Base-by-base conservation (phyloP, 2,113 vertebrate genomes). In the Chascanopsetta lugubris region DNA sequence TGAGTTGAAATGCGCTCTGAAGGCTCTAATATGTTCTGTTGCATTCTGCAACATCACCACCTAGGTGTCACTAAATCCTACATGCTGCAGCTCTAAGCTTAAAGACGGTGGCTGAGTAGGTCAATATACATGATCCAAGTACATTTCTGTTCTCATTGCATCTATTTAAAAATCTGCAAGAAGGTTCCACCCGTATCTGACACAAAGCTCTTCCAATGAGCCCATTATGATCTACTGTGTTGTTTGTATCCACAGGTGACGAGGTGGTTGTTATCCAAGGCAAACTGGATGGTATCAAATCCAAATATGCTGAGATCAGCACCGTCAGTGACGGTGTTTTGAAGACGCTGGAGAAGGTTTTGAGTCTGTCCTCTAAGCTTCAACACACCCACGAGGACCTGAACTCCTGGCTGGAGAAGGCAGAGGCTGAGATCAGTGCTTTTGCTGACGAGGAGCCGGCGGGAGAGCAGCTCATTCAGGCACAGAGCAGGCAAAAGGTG, bases 201-300 rank as follows among this genome's bases (percentile, higher is more conserved):
- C 21, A 1, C 30, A 42, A 56, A 29, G 18, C 18, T 18, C n/a
- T 15, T 9, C 4, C 1, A 29, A 54, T 51, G 8, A 43, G 59
- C 27, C 4, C 34, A 7, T 29, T 12, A 20, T 26, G 3, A 54
- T 46, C 40, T 27, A 7, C 4, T 58, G 10, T 34, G 5, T 38
- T 17, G 15, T 15, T 46, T 36, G 1, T 53, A 3, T 80, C 38
- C 69, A 5, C 80, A 99, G 97, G 96, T 79, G 97, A 99, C 75
- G 97, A 99, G 92, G 96, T 99, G 78, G 82, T 99, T 63, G 92
- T 96, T 55, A 95, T 99, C 87, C 97, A 99, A 90, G 95, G 96
- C 79, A 99, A 98, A 84, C 88, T 99, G 79, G 97, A 99, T 67
- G 94, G 94, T 71, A 97, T 99, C 84, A 99, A 98, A 93, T 85